A percentile compares a stretch with the other conserved stretches of the same genome.
Conservation (phyloP, 2,113 vertebrate species). For the Apeltes quadracus region DNA sequence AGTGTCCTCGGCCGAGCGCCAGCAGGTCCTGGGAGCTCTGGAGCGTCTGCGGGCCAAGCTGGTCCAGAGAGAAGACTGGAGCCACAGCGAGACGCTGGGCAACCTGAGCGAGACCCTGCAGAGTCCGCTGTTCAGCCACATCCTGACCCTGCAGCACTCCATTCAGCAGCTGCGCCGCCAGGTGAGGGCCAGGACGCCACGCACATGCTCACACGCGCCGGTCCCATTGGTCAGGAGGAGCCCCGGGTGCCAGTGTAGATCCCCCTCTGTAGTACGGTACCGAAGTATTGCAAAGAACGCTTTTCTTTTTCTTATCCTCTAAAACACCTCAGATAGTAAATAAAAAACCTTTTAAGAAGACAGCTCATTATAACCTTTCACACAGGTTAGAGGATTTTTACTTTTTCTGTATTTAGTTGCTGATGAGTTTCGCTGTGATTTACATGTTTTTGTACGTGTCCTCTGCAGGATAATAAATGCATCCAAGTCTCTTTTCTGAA, state of each 20-base stretch:
- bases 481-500: too few relatives aligned
- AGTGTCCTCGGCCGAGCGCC: conserved; percentile 83
- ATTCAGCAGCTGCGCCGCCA: conserved; percentile 92
- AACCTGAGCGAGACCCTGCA: conserved; percentile 83
- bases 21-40: conserved; percentile 90
- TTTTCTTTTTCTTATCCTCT: background rate
- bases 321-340: background rate
- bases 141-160: conserved; percentile 93
- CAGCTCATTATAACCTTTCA: background rate
- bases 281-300: background rate
- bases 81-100: conserved; percentile 84
- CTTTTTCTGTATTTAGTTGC: too few relatives aligned
- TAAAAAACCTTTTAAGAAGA: background rate
- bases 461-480: background rate
- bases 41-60: conserved; percentile 89
- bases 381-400: too few relatives aligned
- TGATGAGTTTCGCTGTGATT: too few relatives aligned
- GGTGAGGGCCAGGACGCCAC: conserved; percentile 43
- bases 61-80: conserved; percentile 86
- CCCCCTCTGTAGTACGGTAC: too few relatives aligned
- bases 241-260: too few relatives aligned
- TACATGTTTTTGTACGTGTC: background rate
- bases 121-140: conserved; percentile 92
- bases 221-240: too few relatives aligned
- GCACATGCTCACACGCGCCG: too few relatives aligned